Base-by-base conservation (phyloP, 2,113 vertebrate genomes). In the Triplophysa dalaica region DNA sequence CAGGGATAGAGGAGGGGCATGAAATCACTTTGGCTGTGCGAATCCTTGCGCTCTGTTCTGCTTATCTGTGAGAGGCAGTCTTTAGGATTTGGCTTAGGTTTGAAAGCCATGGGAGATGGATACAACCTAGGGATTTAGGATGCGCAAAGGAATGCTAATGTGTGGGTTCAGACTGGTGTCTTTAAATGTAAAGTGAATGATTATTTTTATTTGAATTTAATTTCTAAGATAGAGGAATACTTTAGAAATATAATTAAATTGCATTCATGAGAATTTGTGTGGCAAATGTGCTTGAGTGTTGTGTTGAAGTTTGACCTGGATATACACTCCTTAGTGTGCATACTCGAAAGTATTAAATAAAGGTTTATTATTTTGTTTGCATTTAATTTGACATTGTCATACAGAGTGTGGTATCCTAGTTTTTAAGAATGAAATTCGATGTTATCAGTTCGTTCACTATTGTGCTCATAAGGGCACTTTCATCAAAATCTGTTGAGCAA, bases 11-110 rank as follows among this genome's bases (percentile, higher is more conserved):
- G 26, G 19, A 65, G 41, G 21, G 74, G 73, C 61, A 66, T 78
- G 64, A 84, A 84, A 84, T 84, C 80, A 62, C 64, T 26, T 73
- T 76, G 77, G 85, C 70, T 62, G 8, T 24, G 21, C 68, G 70
- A 83, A 63, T 21, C 54, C 68, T 60, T 48, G 54, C 33, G 78
- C 65, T 50, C 72, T 62, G 66, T 58, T 69, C 65, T 52, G 82
- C 82, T 84, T 82, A 86, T 86, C 82, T 61, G 33, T 43, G 63
- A 29, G 54, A 45, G 41, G 21, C 82, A 86, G 82, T 62, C 8
- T 77, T 38, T 78, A 41, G 74, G 82, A 84, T 82, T 82, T 86
- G 81, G 76, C 80, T 72, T 77, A 69, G 80, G 77, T 61, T 62
- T 41, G 38, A 75, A 41, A 81, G 33, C 64, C 69, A 75, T 17